These are phyloP conservation scores for Drosophila pandora DNA, from an alignment of 1,140 invertebrate species.

Conservation along the genomic window DNA sequence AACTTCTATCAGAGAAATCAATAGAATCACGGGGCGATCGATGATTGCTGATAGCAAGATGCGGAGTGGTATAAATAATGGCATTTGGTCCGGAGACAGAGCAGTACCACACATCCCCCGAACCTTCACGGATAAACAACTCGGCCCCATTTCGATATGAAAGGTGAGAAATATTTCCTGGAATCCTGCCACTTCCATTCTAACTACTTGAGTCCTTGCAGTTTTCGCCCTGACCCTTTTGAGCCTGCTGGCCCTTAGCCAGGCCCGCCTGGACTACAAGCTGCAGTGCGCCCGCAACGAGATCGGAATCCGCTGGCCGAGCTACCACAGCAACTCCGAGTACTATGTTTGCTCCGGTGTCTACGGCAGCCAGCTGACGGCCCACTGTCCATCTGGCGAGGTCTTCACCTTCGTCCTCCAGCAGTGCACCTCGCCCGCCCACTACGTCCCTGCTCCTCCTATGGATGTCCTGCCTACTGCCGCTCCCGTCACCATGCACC, in stretches of 20 bases:
- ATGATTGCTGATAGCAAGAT: slow-evolving; percentile 54
- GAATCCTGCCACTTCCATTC: neutral
- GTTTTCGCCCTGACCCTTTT: slow-evolving; percentile 67
- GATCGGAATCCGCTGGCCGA: slow-evolving; percentile 79
- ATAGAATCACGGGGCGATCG: slow-evolving; percentile 27
- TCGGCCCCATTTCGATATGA: slow-evolving; percentile 48
- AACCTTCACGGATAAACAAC: slow-evolving; percentile 52
- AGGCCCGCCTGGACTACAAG: slow-evolving; percentile 62
- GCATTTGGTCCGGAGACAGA: slow-evolving; percentile 15
- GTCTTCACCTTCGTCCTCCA: slow-evolving; percentile 81
- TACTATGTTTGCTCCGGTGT: slow-evolving; percentile 69
- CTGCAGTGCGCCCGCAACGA: slow-evolving; percentile 67
- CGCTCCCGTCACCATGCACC: slow-evolving; percentile 50
- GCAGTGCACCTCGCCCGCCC: slow-evolving; percentile 55
- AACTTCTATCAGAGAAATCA: slow-evolving; percentile 21
- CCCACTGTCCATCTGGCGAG: slow-evolving; percentile 66
- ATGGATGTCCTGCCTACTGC: slow-evolving; percentile 59
- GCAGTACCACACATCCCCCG: slow-evolving; percentile 68
- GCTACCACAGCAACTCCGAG: slow-evolving; percentile 76
- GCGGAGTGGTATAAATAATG: slow-evolving; percentile 70
- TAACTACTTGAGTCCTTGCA: neutral
- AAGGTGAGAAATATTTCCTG: slow-evolving; percentile 44
- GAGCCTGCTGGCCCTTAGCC: slow-evolving; percentile 59
- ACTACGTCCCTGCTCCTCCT: slow-evolving; percentile 69
- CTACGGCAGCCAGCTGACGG: slow-evolving; percentile 54